Percentiles rank a stretch among this genome's conserved stretches.
These are phyloP conservation scores for Drosophila burlai DNA, from an alignment of 1,140 invertebrate genomes.

Conservation along the genomic window DNA sequence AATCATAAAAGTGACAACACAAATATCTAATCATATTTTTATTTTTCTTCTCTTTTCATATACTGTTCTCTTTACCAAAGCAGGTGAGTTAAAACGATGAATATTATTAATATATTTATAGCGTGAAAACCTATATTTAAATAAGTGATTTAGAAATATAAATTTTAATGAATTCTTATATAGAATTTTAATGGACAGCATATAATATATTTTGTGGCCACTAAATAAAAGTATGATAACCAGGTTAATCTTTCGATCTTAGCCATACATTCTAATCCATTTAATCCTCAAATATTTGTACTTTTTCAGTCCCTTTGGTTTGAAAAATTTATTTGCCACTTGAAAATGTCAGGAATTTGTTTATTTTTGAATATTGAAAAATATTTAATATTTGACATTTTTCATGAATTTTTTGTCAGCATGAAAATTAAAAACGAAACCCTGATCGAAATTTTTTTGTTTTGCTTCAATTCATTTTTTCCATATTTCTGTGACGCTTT, in stretches of 20 bases:
- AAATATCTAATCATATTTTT: background rate
- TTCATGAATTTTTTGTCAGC: constrained; percentile 23
- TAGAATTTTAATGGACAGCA: background rate
- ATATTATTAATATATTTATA: background rate
- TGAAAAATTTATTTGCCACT: constrained; percentile 30
- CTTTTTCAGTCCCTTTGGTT: background rate
- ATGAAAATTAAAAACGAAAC: constrained; percentile 9
- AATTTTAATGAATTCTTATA: background rate
- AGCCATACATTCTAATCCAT: constrained; percentile 33
- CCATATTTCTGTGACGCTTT: constrained; percentile 44
- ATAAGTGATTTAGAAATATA: background rate
- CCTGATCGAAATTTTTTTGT: constrained; percentile 10
- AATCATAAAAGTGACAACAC: background rate
- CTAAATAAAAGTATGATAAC: constrained; percentile 1
- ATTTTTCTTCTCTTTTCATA: constrained; percentile 25
- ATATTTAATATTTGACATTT: constrained; percentile 5
- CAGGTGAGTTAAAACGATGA: constrained; percentile 21
- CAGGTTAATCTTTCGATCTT: constrained; percentile 19
- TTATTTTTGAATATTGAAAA: constrained; percentile 16
- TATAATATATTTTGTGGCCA: background rate
- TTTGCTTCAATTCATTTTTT: constrained; percentile 16
- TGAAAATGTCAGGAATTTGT: constrained; percentile 11
- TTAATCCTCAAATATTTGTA: constrained; percentile 20
- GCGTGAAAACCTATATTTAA: background rate
- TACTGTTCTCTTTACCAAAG: background rate